A percentile compares a stretch with the other conserved stretches of the same genome.
phyloP scores from a whole-genome alignment of 2,113 vertebrate species.

The Brachirus orientalis region DNA sequence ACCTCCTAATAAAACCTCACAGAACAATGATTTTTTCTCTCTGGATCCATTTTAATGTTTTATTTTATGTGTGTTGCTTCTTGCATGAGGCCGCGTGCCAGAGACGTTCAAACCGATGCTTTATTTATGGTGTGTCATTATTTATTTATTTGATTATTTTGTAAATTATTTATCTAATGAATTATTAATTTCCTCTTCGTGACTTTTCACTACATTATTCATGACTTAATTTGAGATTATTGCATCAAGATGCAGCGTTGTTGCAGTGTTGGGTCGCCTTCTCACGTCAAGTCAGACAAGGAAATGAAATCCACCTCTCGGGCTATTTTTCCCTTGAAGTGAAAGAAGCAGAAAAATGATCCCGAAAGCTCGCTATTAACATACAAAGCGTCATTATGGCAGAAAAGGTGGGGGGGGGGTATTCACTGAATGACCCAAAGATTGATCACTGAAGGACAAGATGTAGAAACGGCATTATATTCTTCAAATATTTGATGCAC shows the following conservation, averaged over 20 bases:
- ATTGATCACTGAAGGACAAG: too few species aligned
- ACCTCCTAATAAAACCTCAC: too few species aligned
- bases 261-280: constrained; percentile 92
- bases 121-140: constrained; percentile 98
- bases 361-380: constrained; percentile 65
- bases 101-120: constrained; percentile 94
- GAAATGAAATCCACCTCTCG: constrained; percentile 90
- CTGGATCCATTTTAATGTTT: background rate
- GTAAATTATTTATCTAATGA: constrained; percentile 99
- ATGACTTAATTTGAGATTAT: constrained; percentile 99
- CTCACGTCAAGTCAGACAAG: constrained; percentile 85
- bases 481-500: too few species aligned
- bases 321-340: constrained; percentile 71
- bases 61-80: constrained; percentile 86
- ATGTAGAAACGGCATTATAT: too few species aligned
- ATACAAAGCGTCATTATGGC: constrained; percentile 54
- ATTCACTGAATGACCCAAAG: constrained; percentile 26
- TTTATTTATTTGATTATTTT: constrained; percentile 99
- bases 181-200: constrained; percentile 99
- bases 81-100: constrained; percentile 87
- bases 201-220: constrained; percentile 96
- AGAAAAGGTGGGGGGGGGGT: constrained; percentile 40
- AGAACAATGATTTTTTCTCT: background rate
- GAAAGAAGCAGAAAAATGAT: constrained; percentile 74
- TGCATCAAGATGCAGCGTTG: constrained; percentile 96